A percentile compares a stretch with the other conserved stretches of the same genome.
phyloP scores from a whole-genome alignment of 2,888 invertebrate genomes.

The Clostera curtula region DNA sequence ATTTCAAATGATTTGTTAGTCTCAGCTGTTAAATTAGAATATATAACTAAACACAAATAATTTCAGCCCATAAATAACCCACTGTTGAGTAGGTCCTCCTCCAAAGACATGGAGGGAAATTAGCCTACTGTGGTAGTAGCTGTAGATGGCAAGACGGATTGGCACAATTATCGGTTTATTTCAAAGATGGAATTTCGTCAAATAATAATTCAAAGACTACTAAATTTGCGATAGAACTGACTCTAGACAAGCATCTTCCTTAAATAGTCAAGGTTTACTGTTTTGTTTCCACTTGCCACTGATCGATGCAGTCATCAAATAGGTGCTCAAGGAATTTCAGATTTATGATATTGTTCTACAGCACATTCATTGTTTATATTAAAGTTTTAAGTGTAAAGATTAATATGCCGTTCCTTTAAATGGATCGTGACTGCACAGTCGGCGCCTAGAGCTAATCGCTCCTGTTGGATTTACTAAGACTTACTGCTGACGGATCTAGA shows the following conservation, averaged over 20 bases:
- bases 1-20: too few species aligned
- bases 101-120: too few species aligned
- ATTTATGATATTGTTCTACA: conserved; percentile 23
- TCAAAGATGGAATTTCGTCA: too few species aligned
- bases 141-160: too few species aligned
- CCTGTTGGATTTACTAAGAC: conserved; percentile 53
- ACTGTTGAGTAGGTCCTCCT: too few species aligned
- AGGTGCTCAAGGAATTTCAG: conserved; percentile 22
- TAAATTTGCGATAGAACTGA: conserved; percentile 39
- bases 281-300: conserved; percentile 23
- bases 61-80: too few species aligned
- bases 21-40: too few species aligned
- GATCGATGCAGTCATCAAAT: conserved; percentile 17
- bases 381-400: conserved; percentile 29
- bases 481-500: conserved; percentile 28
- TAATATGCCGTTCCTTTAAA: conserved; percentile 40
- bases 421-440: conserved; percentile 63
- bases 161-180: too few species aligned
- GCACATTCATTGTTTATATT: conserved; percentile 27
- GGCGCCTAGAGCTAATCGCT: conserved; percentile 61
- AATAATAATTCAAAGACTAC: too few species aligned
- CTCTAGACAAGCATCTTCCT: conserved; percentile 58
- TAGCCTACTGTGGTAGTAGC: too few species aligned
- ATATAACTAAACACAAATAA: too few species aligned
- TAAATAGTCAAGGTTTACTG: conserved; percentile 52